These are phyloP conservation scores for Drosophila lini DNA, from an alignment of 1,140 invertebrate species.

Conservation along the genomic window DNA sequence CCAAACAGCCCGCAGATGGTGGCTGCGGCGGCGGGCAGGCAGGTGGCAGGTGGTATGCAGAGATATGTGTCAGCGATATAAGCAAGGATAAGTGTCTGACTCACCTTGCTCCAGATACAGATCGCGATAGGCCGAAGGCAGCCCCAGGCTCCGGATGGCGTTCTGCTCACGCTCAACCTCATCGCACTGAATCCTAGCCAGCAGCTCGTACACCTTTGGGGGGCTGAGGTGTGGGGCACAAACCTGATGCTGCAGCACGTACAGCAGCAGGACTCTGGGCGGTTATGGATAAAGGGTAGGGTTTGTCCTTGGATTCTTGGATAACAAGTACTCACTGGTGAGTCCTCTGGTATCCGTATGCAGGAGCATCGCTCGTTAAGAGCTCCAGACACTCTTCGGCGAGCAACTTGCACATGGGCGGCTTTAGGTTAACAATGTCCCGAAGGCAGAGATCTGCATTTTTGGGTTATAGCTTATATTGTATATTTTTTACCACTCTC, in stretches of 20 bases:
- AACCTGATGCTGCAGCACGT: conserved; percentile 70
- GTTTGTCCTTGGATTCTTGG: too few relatives aligned
- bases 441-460: conserved; percentile 57
- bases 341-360: conserved; percentile 74
- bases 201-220: conserved; percentile 56
- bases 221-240: conserved; percentile 62
- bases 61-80: conserved; percentile 12
- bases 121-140: conserved; percentile 64
- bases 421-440: conserved; percentile 48
- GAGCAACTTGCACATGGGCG: conserved; percentile 38
- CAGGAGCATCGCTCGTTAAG: conserved; percentile 50
- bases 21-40: conserved; percentile 34
- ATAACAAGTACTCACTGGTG: conserved; percentile 64
- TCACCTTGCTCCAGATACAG: conserved; percentile 77
- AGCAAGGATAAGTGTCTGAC: conserved; percentile 23
- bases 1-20: conserved; percentile 75
- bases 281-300: neutral
- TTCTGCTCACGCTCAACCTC: conserved; percentile 71
- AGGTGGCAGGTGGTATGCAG: neutral
- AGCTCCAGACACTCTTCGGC: conserved; percentile 48
- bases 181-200: conserved; percentile 62
- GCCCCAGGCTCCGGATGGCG: conserved; percentile 64
- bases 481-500: neutral
- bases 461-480: neutral
- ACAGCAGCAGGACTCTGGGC: conserved; percentile 68